Evolutionary conservation across 2,888 invertebrate genomes (phyloP).

Genomic region (Gari tellinella): DNA sequence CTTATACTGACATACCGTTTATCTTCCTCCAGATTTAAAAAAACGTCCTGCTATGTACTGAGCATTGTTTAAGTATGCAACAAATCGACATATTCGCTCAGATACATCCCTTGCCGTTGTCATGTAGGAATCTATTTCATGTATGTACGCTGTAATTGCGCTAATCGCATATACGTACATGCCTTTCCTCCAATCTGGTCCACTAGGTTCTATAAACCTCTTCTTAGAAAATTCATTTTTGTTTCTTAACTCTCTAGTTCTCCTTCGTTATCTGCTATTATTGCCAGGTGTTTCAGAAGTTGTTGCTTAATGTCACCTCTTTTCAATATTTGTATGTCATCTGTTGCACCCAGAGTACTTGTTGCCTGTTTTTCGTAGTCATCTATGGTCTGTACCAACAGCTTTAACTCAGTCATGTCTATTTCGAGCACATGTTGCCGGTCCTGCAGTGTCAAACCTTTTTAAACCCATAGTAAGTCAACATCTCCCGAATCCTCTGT

Average conservation of each 20-base stretch:
- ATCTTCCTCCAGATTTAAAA: too few relatives aligned
- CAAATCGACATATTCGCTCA: slow-evolving; percentile 3
- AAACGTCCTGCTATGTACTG: too few relatives aligned
- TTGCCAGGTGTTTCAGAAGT: too few relatives aligned
- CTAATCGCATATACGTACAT: slow-evolving; percentile 36
- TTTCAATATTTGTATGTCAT: too few relatives aligned
- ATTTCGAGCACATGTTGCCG: too few relatives aligned
- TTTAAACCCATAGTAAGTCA: slow-evolving; percentile 48
- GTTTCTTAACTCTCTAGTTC: slow-evolving; percentile 11
- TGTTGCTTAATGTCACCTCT: too few relatives aligned
- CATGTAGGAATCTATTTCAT: slow-evolving; percentile 27
- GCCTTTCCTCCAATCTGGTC: slow-evolving; percentile 35
- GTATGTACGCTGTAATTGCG: slow-evolving; percentile 27
- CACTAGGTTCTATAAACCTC: slow-evolving; percentile 45
- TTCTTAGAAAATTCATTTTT: slow-evolving; percentile 48
- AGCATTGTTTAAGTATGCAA: slow-evolving; percentile 8
- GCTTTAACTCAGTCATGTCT: too few relatives aligned
- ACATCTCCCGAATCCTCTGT: slow-evolving; percentile 38
- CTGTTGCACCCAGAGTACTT: too few relatives aligned
- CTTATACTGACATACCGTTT: too few relatives aligned
- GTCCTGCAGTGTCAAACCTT: slow-evolving; percentile 16
- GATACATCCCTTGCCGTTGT: slow-evolving; percentile 1
- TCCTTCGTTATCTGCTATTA: too few relatives aligned
- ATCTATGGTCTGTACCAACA: too few relatives aligned
- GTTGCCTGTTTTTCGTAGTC: too few relatives aligned